phyloP scores from a whole-genome alignment of 2,797 vertebrate genomes.

The Sphenodon punctatus region DNA sequence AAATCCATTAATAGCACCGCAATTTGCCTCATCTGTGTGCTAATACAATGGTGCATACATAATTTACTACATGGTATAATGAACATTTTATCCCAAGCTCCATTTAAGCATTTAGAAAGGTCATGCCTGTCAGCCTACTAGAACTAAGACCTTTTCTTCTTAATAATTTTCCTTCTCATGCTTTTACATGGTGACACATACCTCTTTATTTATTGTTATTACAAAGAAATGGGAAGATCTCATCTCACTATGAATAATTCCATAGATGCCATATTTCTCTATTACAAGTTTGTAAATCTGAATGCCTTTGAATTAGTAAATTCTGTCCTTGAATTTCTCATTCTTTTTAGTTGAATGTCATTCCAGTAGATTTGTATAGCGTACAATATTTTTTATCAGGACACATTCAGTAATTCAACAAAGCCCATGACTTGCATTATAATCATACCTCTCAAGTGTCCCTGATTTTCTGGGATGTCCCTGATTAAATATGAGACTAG shows the following conservation, averaged over 20 bases:
- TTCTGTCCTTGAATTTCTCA: background rate
- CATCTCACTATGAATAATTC: background rate
- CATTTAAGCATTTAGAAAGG: background rate
- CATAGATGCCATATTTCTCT: background rate
- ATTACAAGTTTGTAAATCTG: background rate
- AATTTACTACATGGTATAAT: background rate
- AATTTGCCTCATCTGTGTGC: background rate
- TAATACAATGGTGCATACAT: accelerated
- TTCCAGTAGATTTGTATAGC: background rate
- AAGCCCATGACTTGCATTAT: background rate
- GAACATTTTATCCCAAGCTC: background rate
- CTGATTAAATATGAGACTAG: too few relatives aligned
- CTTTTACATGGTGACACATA: background rate
- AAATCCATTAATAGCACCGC: background rate
- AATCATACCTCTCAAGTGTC: too few relatives aligned
- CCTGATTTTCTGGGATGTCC: too few relatives aligned
- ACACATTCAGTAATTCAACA: background rate
- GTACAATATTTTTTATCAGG: background rate
- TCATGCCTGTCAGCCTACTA: background rate
- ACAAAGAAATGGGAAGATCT: background rate
- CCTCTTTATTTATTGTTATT: background rate
- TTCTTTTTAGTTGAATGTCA: background rate
- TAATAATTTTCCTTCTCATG: conserved; percentile 13
- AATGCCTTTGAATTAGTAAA: background rate
- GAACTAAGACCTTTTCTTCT: background rate